Percentiles rank a stretch among this genome's conserved stretches.
Conservation (phyloP, 2,797 vertebrate species). For the Molossus molossus region DNA sequence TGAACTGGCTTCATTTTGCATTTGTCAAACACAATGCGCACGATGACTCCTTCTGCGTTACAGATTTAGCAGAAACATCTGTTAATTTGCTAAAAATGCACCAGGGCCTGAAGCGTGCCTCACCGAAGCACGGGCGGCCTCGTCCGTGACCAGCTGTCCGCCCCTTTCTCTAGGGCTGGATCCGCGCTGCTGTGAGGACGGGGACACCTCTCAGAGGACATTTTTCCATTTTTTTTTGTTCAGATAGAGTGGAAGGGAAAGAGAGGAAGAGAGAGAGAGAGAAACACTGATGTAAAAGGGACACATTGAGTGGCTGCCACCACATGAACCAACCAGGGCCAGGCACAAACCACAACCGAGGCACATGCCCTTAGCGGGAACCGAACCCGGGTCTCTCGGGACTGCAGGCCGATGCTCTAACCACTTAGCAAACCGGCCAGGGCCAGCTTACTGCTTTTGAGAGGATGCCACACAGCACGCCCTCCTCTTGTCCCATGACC, state of each 20-base stretch:
- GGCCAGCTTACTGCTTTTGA: background rate
- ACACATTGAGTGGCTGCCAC: too few species aligned
- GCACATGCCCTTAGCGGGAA: too few species aligned
- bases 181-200: background rate
- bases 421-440: too few species aligned
- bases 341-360: too few species aligned
- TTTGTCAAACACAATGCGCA: slow-evolving; percentile 66
- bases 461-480: background rate
- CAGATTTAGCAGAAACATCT: slow-evolving; percentile 76
- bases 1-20: slow-evolving; percentile 66
- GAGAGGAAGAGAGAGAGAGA: too few species aligned
- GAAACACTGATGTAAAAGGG: too few species aligned
- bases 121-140: slow-evolving; percentile 20
- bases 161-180: background rate
- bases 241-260: too few species aligned
- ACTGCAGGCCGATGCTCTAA: too few species aligned
- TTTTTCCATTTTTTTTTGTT: too few species aligned
- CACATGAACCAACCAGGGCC: too few species aligned
- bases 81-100: slow-evolving; percentile 69
- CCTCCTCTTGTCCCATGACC: background rate
- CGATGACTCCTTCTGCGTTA: slow-evolving; percentile 62
- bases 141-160: slow-evolving; percentile 53
- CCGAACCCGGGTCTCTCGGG: too few species aligned
- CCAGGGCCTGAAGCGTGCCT: background rate
- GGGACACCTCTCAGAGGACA: background rate